Evolutionary conservation across 2,797 vertebrate genomes (phyloP), one percentile per base, ranked within the genome.

Genomic region (Corythornis leucogaster): DNA sequence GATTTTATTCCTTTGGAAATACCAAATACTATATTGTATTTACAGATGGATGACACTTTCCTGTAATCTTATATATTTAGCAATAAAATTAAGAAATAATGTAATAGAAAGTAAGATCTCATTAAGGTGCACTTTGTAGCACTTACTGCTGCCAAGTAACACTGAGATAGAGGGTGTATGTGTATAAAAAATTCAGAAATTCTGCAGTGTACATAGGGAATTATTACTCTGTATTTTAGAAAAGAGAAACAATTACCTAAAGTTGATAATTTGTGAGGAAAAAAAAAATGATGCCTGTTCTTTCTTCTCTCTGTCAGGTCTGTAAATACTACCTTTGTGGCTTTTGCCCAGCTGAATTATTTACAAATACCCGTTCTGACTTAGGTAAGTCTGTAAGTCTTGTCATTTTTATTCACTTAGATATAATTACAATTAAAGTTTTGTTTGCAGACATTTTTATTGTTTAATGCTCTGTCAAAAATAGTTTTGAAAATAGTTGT

Each of bases 261-360:
- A 68, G 40, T 42, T 40, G 19, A 15, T 10, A 57, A 5, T 78
- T 90, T 8, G 7, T 14, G 22, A 58, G 26, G 15, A 16, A 18
- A 35, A 80, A 77, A 63, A 80, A 96, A 95, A n/a, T 94, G 28
- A 85, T 66, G 77, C 84, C 46, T 90, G 22, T 95, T 59, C 80
- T 84, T 88, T 70, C 54, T 71, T 64, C 77, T 77, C 22, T 86
- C 28, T 30, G 51, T 38, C 94, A 99, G 99, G 99, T 99, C 43
- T 99, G 99, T 97, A 99, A 99, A 92, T 99, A 99, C 92, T 99
- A 99, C 95, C 98, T 99, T 82, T 99, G 99, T 97, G 99, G 99
- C 59, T 99, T 99, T 97, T 99, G 99, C 92, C 99, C 99, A 53
- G 99, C 99, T 67, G 99, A 99, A 91, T 97, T 99, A 45, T 99